Evolutionary conservation across 2,797 vertebrate species (phyloP).

Genomic region (Rallus crepitans): DNA sequence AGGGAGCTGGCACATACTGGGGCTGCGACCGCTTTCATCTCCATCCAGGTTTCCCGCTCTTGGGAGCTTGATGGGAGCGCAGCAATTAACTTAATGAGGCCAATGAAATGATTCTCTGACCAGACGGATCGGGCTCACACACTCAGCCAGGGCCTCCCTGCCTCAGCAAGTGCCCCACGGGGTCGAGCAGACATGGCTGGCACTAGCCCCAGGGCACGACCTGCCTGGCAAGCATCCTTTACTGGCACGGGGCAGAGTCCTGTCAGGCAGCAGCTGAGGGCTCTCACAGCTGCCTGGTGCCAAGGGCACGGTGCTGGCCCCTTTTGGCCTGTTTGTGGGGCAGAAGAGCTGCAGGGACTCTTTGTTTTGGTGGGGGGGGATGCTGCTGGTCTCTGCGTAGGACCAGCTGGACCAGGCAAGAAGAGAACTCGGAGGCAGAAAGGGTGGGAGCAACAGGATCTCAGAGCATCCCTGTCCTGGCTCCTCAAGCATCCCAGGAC

Average conservation of each 20-base stretch:
- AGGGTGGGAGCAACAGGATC: background rate
- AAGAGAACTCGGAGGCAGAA: background rate
- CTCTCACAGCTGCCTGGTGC: accelerated
- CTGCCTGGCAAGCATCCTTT: background rate
- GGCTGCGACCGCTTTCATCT: constrained; percentile 49
- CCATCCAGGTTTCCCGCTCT: constrained; percentile 18
- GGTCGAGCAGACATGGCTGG: background rate
- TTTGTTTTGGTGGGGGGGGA: no score
- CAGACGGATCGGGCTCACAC: background rate
- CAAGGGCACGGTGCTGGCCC: background rate
- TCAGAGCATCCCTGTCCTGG: background rate
- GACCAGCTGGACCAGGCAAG: background rate
- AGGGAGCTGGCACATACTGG: background rate
- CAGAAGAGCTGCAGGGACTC: background rate
- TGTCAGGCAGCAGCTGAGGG: background rate
- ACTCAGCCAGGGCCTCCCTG: background rate
- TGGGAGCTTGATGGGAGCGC: background rate
- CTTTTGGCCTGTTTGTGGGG: background rate
- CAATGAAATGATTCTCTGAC: constrained; percentile 14
- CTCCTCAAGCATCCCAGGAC: background rate
- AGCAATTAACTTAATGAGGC: constrained; percentile 55
- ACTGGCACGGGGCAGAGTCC: background rate
- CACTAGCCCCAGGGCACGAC: background rate
- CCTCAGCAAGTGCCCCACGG: background rate
- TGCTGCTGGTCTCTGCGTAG: background rate